phyloP scores from a whole-genome alignment of 2,113 vertebrate genomes.

The Daphoenositta chrysoptera region DNA sequence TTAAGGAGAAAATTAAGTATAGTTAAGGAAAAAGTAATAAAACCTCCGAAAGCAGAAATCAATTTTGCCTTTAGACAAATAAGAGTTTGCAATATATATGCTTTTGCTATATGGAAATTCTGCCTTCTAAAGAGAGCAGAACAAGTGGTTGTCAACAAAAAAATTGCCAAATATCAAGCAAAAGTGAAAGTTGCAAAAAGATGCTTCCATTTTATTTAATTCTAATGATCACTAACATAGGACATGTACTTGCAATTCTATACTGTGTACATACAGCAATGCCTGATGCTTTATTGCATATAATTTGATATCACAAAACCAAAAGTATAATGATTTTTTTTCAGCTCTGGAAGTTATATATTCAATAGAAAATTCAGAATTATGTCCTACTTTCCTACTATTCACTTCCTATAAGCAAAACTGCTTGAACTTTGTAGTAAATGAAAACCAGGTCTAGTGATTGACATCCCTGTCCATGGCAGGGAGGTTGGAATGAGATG shows the following conservation, averaged over 20 bases:
- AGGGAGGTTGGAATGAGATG: not conserved
- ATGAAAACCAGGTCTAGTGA: not conserved
- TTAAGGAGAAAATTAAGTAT: not conserved
- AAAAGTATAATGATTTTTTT: not conserved
- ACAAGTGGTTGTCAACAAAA: not conserved
- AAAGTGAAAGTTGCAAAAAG: not conserved
- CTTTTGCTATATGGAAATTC: not conserved
- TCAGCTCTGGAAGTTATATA: not conserved
- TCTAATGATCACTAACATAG: not conserved
- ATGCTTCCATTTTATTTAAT: not conserved
- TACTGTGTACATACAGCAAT: not conserved
- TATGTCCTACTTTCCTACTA: not conserved
- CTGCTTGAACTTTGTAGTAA: not conserved
- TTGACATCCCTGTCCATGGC: not conserved
- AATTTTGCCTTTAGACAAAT: not conserved
- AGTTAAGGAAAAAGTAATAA: not conserved
- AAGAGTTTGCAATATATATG: not conserved
- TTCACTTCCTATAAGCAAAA: not conserved
- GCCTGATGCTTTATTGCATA: not conserved
- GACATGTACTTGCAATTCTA: not conserved
- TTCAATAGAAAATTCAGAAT: not conserved
- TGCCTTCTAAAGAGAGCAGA: not conserved
- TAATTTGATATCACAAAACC: not conserved
- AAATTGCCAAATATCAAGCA: not conserved
- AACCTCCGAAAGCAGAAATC: not conserved